Base-by-base conservation (phyloP, 2,113 vertebrate genomes). In the Aplodontia rufa region DNA sequence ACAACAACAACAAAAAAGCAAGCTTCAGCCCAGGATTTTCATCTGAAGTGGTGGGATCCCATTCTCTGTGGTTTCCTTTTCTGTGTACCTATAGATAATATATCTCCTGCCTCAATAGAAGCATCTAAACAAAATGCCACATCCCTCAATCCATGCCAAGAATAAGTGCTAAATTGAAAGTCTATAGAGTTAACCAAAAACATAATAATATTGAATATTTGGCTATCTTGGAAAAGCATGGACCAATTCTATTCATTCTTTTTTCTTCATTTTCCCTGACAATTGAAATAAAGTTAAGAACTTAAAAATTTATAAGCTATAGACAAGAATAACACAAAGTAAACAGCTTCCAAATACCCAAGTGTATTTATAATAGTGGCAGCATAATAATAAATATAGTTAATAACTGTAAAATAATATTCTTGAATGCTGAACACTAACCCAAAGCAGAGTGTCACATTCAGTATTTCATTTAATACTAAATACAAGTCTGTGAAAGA, bases 91-190 rank as follows among this genome's bases (percentile, higher is more conserved):
- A 53, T 53, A 53, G 17, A 53, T 53, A 53, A 53, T 53, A 12
- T 53, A 53, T 53, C 51, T 58, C 58, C 58, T 60, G 24, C 58
- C 9, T 60, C 58, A 60, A 45, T 9, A 2, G 35, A 42, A 90
- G 8, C 17, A 30, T 93, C 55, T 92, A 87, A 90, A 83, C 94
- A 53, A 90, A 94, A 87, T 55, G 5, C 5, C 51, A 64, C 3
- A 75, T 53, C 8, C 20, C n/a, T 90, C 93, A 69, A 90, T 94
- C 71, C 78, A 55, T 51, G 42, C 37, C 53, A 86, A 88, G 64
- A 95, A 64, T 78, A 91, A 93, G 2, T 69, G 68, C 16, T 84
- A 87, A 92, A 90, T 89, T 42, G 91, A 84, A 96, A 91, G 6
- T 80, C 75, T 76, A 0, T 71, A 79, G 53, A 86, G 19, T 82